These are phyloP conservation scores for Nycticebus coucang DNA, from an alignment of 2,113 vertebrate species.

Conservation along the genomic window DNA sequence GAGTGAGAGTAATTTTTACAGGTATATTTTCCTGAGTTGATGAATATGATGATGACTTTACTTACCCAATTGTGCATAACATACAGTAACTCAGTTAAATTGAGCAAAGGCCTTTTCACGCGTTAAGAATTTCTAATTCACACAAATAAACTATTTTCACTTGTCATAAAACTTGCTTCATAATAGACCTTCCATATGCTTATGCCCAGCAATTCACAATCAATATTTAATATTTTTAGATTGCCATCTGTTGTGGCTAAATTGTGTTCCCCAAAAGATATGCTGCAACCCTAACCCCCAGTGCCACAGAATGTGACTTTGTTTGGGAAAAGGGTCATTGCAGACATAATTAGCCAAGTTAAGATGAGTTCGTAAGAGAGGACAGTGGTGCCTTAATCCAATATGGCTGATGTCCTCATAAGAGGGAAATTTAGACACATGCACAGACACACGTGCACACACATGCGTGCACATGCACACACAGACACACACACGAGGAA, in stretches of 20 bases:
- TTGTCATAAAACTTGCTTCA: neutral
- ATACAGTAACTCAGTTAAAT: neutral
- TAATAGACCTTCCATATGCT: neutral
- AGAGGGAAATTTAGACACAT: neutral
- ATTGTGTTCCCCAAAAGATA: neutral
- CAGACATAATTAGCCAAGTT: neutral
- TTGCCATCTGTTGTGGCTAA: neutral
- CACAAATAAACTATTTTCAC: neutral
- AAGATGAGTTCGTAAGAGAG: neutral
- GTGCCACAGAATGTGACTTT: neutral
- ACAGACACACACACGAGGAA: neutral
- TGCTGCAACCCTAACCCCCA: neutral
- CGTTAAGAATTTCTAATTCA: neutral
- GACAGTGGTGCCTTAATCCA: neutral
- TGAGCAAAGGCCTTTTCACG: neutral
- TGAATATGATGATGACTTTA: neutral
- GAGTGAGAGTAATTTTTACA: neutral
- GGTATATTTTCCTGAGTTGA: neutral
- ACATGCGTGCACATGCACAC: rapidly evolving
- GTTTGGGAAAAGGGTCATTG: neutral
- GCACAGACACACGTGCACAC: neutral
- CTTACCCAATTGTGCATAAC: neutral
- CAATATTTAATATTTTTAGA: slow-evolving; percentile 9
- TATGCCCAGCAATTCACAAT: neutral
- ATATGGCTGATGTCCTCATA: no score